A percentile compares a stretch with the other conserved stretches of the same genome.
Evolutionary conservation across 2,888 invertebrate genomes (phyloP).

Genomic region (Cheilosia vernalis): DNA sequence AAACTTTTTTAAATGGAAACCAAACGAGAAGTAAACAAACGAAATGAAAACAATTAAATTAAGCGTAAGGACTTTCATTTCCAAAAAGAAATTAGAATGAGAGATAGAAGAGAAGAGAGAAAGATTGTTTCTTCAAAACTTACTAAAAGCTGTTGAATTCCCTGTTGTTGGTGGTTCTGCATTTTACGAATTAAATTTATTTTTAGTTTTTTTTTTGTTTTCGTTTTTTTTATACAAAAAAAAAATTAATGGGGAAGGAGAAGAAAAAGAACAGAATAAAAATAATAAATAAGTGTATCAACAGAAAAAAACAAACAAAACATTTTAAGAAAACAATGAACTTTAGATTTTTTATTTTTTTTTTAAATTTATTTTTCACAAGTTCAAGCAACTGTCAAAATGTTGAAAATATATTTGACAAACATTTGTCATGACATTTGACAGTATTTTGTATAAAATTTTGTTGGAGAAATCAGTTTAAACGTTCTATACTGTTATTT

Average conservation of each 20-base stretch:
- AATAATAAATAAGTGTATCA: constrained; percentile 50
- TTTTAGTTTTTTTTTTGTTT: constrained; percentile 62
- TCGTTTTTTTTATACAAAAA: constrained; percentile 48
- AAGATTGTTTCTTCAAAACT: constrained; percentile 84
- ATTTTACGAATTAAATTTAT: constrained; percentile 80
- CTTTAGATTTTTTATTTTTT: constrained; percentile 40
- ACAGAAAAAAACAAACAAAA: constrained; percentile 24
- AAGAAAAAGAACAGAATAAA: constrained; percentile 61
- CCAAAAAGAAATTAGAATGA: constrained; percentile 78
- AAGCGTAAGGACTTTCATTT: constrained; percentile 77
- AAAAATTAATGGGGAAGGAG: constrained; percentile 60
- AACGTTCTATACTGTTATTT: constrained; percentile 70
- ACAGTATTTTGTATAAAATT: constrained; percentile 3
- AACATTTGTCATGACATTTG: constrained; percentile 25
- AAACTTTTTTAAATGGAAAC: constrained; percentile 44
- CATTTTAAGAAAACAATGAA: constrained; percentile 29
- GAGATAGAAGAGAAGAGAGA: constrained; percentile 44
- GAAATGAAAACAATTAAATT: constrained; percentile 54
- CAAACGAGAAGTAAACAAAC: constrained; percentile 46
- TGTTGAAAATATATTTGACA: neutral
- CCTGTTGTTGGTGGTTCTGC: constrained; percentile 96
- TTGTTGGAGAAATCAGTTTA: constrained; percentile 15
- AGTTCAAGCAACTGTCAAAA: constrained; percentile 22
- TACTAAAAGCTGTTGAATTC: constrained; percentile 96
- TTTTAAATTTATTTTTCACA: constrained; percentile 6